Conservation (phyloP, 2,888 invertebrate species). For the Cheilosia grossa region DNA sequence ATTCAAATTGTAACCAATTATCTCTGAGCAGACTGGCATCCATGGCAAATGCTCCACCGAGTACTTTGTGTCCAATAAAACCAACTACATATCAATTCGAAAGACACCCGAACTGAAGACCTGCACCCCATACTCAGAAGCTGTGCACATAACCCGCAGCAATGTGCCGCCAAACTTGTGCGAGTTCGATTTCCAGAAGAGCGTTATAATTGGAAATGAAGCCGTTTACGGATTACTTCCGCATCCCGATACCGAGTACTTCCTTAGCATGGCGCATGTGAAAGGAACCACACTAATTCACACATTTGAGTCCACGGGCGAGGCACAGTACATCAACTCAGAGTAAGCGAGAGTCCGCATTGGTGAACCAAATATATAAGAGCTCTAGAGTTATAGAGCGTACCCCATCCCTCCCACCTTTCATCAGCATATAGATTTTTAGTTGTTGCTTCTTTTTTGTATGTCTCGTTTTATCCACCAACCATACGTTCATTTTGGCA, state of each 20-base stretch:
- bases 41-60: slow-evolving; percentile 85
- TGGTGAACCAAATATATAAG: slow-evolving; percentile 10
- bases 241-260: slow-evolving; percentile 81
- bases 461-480: background rate
- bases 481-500: slow-evolving; percentile 55
- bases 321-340: slow-evolving; percentile 82
- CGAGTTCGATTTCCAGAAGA: slow-evolving; percentile 83
- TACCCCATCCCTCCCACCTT: background rate
- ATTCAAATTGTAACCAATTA: slow-evolving; percentile 69
- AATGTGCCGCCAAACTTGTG: slow-evolving; percentile 83
- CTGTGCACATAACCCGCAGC: slow-evolving; percentile 82
- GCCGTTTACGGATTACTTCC: slow-evolving; percentile 81
- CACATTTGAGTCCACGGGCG: slow-evolving; percentile 83
- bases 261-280: slow-evolving; percentile 81
- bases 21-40: slow-evolving; percentile 84
- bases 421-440: slow-evolving; percentile 32
- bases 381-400: too few species aligned
- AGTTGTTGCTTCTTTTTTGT: slow-evolving; percentile 55
- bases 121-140: slow-evolving; percentile 81
- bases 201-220: slow-evolving; percentile 82
- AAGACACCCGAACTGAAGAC: slow-evolving; percentile 83
- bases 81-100: slow-evolving; percentile 81
- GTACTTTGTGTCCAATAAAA: slow-evolving; percentile 83
- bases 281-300: slow-evolving; percentile 83
- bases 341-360: slow-evolving; percentile 78